phyloP scores from a whole-genome alignment of 1,140 invertebrate species.

The Tetramorium parvispinum region DNA sequence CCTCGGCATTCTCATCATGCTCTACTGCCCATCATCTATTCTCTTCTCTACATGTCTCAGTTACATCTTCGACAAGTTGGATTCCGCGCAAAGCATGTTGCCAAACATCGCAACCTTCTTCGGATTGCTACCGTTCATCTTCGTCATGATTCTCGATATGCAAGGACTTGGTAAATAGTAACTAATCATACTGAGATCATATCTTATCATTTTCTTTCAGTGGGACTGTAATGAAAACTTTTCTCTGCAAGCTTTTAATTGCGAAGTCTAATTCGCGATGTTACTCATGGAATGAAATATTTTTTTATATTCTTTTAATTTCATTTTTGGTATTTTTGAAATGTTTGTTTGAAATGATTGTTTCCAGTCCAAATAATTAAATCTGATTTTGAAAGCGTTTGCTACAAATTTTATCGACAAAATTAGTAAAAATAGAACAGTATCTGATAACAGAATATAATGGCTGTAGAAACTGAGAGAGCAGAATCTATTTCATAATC shows the following conservation, averaged over 20 bases:
- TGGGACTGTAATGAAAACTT: neutral
- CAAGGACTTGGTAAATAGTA: slow-evolving; percentile 88
- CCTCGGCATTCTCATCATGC: slow-evolving; percentile 88
- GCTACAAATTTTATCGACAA: too few species aligned
- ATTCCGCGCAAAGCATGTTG: slow-evolving; percentile 92
- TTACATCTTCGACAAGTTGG: slow-evolving; percentile 93
- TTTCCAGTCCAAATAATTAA: neutral
- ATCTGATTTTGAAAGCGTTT: too few species aligned
- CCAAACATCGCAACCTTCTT: slow-evolving; percentile 91
- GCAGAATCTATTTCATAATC: too few species aligned
- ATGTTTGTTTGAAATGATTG: neutral
- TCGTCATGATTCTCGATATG: slow-evolving; percentile 90
- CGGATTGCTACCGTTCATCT: slow-evolving; percentile 91
- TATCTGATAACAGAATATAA: too few species aligned
- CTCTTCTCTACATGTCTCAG: slow-evolving; percentile 91
- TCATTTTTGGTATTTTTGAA: neutral
- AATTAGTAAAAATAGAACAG: too few species aligned
- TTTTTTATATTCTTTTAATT: neutral
- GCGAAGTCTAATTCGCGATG: neutral
- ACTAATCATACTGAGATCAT: neutral
- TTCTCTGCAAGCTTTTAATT: neutral
- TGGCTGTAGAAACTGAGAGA: too few species aligned
- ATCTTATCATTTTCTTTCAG: neutral
- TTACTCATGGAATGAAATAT: neutral
- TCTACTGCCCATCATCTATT: slow-evolving; percentile 91